phyloP scores from a whole-genome alignment of 2,113 vertebrate species.

The Microcebus tavaratra region DNA sequence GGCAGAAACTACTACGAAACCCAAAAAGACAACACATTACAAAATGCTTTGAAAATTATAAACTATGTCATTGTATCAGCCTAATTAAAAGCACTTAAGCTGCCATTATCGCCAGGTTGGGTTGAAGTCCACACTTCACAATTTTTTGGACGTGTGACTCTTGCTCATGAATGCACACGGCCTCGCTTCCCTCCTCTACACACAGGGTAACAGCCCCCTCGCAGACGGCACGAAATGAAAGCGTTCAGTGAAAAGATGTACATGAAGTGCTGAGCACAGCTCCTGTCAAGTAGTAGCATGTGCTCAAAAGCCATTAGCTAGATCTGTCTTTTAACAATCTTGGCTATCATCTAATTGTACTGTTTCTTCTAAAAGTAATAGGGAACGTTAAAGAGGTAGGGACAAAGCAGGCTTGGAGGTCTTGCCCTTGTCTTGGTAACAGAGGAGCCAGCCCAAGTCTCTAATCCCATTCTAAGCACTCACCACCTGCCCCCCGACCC shows the following conservation, averaged over 20 bases:
- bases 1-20: background rate
- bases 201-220: too few species aligned
- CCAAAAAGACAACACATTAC: background rate
- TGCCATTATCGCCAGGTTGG: background rate
- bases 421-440: background rate
- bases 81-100: background rate
- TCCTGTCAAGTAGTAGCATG: fast-evolving
- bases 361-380: background rate
- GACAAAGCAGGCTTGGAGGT: background rate
- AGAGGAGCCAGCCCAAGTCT: background rate
- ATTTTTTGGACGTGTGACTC: background rate
- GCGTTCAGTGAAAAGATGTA: background rate
- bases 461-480: background rate
- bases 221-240: background rate
- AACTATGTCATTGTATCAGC: background rate
- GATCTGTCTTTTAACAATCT: background rate
- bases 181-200: background rate
- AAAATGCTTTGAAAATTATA: background rate
- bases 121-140: background rate
- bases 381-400: background rate
- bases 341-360: background rate
- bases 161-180: background rate
- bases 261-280: background rate
- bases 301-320: background rate
- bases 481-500: background rate